Evolutionary conservation across 2,888 invertebrate species (phyloP), one percentile per base, ranked within the genome.

Genomic region (Drosophila percnosoma): DNA sequence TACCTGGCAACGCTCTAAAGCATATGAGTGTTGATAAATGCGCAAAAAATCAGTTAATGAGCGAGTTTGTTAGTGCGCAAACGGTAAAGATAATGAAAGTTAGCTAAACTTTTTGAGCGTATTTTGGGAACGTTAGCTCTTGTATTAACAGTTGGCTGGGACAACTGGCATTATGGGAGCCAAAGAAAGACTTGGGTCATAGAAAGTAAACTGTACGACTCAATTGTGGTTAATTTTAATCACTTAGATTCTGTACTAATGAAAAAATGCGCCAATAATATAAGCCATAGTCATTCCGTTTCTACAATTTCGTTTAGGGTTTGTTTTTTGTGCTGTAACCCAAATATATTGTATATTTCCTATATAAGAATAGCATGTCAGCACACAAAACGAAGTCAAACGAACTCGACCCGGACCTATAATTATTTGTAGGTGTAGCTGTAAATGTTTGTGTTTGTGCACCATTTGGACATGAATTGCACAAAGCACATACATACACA

Each of bases 381-480:
- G 89, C 84, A 67, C 72, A 84, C 76, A 68, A 72, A 72, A 54
- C 69, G 55, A 65, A 74, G 62, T 62, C 63, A 61, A 69, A 45
- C 15, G 45, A 15, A 75, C 61, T 72, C 78, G 60, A 69, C 65
- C 71, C n/a, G 68, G 70, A 72, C 68, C 82, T 67, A 84, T 84
- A 89, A 89, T 84, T 84, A 87, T 77, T 74, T 67, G 64, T 74
- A 40, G 67, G 57, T 55, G 54, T 63, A 40, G 63, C 48, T 63
- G 64, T 58, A 34, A 54, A 33, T 57, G 54, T 60, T 58, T 73
- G 21, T 73, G 11, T 54, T 33, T 64, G 38, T 63, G 55, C 52
- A 66, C 73, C 80, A 74, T 78, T 84, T 67, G 72, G 70, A 74
- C 85, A 82, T 85, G 85, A 85, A 87, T 89, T 85, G 85, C 89